These are phyloP conservation scores for Dromiciops gliroides DNA, from an alignment of 2,113 vertebrate species.

Conservation along the genomic window DNA sequence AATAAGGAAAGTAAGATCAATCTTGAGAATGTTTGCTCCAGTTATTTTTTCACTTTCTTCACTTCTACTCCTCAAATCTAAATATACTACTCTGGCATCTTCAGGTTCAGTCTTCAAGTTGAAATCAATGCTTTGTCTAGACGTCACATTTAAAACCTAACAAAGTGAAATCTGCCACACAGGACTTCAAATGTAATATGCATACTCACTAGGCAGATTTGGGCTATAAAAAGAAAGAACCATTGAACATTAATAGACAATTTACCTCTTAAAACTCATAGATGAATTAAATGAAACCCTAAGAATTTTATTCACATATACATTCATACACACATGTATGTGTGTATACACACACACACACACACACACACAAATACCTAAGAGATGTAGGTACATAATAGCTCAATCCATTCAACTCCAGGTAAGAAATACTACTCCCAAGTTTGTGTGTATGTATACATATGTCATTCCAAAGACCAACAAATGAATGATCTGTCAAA, in stretches of 20 bases:
- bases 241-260: slow-evolving; percentile 40
- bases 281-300: slow-evolving; percentile 57
- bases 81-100: slow-evolving; percentile 70
- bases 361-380: not conserved
- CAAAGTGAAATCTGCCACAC: slow-evolving; percentile 68
- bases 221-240: slow-evolving; percentile 54
- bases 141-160: slow-evolving; percentile 68
- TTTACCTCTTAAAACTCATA: slow-evolving; percentile 15
- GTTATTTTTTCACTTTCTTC: slow-evolving; percentile 47
- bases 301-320: not conserved
- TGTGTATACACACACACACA: not conserved
- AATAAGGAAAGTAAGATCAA: slow-evolving; percentile 36
- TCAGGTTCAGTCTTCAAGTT: slow-evolving; percentile 75
- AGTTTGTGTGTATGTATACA: not conserved
- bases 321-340: too few species aligned
- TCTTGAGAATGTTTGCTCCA: slow-evolving; percentile 21
- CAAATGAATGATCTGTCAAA: slow-evolving; percentile 52
- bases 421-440: slow-evolving; percentile 33
- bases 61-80: slow-evolving; percentile 53
- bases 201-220: slow-evolving; percentile 51
- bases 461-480: slow-evolving; percentile 34
- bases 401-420: slow-evolving; percentile 45
- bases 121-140: slow-evolving; percentile 77
- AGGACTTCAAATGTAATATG: slow-evolving; percentile 69
- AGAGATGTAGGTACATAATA: slow-evolving; percentile 18